Base-by-base conservation (phyloP, 2,797 vertebrate species). In the Parambassis ranga region DNA sequence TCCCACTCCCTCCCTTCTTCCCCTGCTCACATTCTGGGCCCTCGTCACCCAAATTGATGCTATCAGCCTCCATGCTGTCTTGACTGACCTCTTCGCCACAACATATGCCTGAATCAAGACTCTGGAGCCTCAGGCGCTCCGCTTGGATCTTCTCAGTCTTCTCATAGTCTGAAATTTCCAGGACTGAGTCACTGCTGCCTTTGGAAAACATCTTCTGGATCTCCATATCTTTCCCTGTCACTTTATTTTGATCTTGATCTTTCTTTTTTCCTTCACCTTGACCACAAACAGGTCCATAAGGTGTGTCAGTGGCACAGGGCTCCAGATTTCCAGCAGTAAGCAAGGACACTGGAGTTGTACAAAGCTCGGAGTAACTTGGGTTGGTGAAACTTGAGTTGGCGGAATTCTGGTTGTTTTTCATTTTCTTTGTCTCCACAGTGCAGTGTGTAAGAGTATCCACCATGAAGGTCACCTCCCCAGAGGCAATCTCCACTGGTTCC, bases 331-430 rank as follows among this genome's bases (percentile, higher is more conserved):
- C 75, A 0, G 8, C 6, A 2, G 65, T 36, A 9, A 43, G 63
- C 3, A 22, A 58, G 64, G 49, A 48, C 39, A 43, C 27, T 41
- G 68, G 66, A 15, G 61, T 66, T 27, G 46, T 16, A 26, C 57
- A 72, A 13, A 78, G 6, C 2, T 83, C 41, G 18, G 90, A 79
- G 71, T 90, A 90, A 19, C 35, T 86, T 22, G 84, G 84, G 58
- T 91, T 91, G 47, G 76, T 85, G 66, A 85, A 90, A 51, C 51
- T 60, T 42, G 86, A 83, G 8, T 15, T 48, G 46, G 42, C 67
- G 0, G 60, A 74, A 5, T 65, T 24, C 1, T 4, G 15, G 16
- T 15, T 51, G 16, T 11, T 3, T 2, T 71, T 47, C 1, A 5
- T 38, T 5, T 71, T 47, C 1, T 5, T 38, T 5, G 6, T 43